Evolutionary conservation across 2,888 invertebrate genomes (phyloP), one percentile per base, ranked within the genome.

Genomic region (Emesis russula): DNA sequence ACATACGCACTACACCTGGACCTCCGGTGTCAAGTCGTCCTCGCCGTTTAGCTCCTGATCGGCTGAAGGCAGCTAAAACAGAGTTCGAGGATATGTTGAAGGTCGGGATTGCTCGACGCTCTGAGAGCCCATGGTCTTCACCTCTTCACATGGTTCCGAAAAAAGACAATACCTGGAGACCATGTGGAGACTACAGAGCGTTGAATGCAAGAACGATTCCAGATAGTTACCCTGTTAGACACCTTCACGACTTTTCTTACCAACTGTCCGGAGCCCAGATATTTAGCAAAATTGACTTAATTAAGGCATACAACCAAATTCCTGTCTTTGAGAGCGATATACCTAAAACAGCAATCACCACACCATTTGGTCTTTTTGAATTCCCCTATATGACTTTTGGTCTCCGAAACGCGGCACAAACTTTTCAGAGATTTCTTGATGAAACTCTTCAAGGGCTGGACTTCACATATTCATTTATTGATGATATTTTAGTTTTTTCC

Each of bases 251-350:
- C n/a, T 75, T 76, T 44, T 9, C 31, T n/a, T 25, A 25, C 25
- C 75, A 68, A n/a, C 15, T 76, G 6, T 31, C 70, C 15, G 66
- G 71, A n/a, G n/a, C 15, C 33, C 53, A 48, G 41, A 58, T 73
- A 18, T 53, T 71, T n/a, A 44, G 11, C 11, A 68, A 31, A 73
- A 5, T 44, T 25, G 25, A 74, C 11, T 68, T 81, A 63, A 76
- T 85, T 3, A 92, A 93, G 80, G 96, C 96, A 0, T 97, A 96
- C 85, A 92, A 96, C 44, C 97, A 97, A 70, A 96, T 98, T 15
- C 96, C 96, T 0, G 94, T 97, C 7, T 18, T 18, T 2, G 25
- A 63, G 11, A 0, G 41, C 81, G 96, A 97, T 83, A 93, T 97
- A 6, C 33, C 38, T 6, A 86, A 90, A 36, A 86, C 73, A 92